phyloP scores from a whole-genome alignment of 2,113 vertebrate species.

The Sceloporus undulatus region DNA sequence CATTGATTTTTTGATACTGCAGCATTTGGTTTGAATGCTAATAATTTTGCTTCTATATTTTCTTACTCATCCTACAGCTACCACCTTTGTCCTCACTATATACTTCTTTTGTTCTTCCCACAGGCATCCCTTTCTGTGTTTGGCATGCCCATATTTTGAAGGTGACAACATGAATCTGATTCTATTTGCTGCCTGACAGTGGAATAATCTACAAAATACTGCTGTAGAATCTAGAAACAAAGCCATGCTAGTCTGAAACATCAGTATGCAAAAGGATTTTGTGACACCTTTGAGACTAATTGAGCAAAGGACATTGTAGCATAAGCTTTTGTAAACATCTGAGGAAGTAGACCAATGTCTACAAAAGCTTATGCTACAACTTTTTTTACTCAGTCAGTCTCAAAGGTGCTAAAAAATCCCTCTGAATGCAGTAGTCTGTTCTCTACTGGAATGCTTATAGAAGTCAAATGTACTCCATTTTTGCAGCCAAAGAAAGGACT shows the following conservation, averaged over 20 bases:
- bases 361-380: no score
- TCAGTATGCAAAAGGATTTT: no score
- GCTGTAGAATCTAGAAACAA: not conserved
- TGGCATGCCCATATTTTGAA: not conserved
- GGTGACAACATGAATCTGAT: not conserved
- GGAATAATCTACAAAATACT: not conserved
- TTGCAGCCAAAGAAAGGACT: not conserved
- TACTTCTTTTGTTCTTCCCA: not conserved
- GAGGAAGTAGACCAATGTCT: no score
- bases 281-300: no score
- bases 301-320: no score
- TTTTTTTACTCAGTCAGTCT: no score
- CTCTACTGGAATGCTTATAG: not conserved
- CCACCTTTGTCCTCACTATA: not conserved
- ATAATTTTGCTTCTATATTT: not conserved
- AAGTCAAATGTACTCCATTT: not conserved
- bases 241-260: no score
- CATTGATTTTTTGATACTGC: not conserved
- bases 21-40: not conserved
- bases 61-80: not conserved
- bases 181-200: conserved; percentile 13
- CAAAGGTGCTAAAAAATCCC: no score
- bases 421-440: not conserved
- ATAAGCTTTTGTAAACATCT: no score
- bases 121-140: not conserved